Conservation (phyloP, 2,888 invertebrate genomes). For the Synanthedon vespiformis region DNA sequence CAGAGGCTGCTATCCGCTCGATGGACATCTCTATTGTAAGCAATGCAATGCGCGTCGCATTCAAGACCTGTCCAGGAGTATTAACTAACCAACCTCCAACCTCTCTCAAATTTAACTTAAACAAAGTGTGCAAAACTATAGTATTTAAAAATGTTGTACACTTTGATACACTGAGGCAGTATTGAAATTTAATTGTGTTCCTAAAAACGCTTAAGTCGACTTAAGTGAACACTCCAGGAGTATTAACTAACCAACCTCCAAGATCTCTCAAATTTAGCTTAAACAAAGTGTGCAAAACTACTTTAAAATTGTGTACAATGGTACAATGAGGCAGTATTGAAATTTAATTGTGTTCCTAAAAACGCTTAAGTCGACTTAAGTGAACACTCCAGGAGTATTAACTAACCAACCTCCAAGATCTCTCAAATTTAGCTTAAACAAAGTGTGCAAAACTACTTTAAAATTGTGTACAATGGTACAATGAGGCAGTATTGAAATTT, state of each 20-base stretch:
- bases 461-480: neutral
- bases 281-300: neutral
- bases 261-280: neutral
- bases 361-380: no score
- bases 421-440: neutral
- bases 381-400: conserved; percentile 69
- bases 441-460: neutral
- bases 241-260: conserved; percentile 29
- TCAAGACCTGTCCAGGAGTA: conserved; percentile 83
- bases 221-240: conserved; percentile 67
- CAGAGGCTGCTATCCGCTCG: conserved; percentile 95
- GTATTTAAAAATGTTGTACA: neutral
- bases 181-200: neutral
- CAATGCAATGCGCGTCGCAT: conserved; percentile 95
- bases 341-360: no score
- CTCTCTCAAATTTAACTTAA: neutral
- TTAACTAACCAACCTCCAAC: conserved; percentile 24
- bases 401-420: conserved; percentile 16
- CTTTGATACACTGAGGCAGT: neutral
- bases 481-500: neutral
- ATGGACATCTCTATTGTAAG: conserved; percentile 94
- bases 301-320: neutral
- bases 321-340: neutral
- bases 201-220: no score
- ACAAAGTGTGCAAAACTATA: neutral